phyloP scores from a whole-genome alignment of 2,113 vertebrate genomes.

The Elephas maximus region DNA sequence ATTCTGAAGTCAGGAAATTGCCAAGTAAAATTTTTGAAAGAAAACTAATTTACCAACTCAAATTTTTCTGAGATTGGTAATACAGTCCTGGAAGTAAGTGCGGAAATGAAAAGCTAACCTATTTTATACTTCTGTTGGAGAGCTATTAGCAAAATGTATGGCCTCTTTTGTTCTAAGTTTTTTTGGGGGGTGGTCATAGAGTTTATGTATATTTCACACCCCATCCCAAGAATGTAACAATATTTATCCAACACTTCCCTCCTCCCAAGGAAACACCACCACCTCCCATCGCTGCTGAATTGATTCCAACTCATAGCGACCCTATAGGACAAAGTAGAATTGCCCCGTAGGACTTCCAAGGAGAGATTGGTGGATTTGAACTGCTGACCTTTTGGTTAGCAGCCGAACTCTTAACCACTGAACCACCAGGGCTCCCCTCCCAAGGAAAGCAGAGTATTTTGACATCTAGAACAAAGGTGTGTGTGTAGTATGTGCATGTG shows the following conservation, averaged over 20 bases:
- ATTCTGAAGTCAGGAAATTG: not conserved
- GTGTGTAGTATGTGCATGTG: not conserved
- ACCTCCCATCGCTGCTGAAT: too few species aligned
- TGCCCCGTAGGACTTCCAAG: too few species aligned
- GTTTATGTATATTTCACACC: not conserved
- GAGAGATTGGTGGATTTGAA: too few species aligned
- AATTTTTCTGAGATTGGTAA: not conserved
- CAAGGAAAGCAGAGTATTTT: not conserved
- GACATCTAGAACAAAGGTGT: not conserved
- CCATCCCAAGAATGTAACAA: not conserved
- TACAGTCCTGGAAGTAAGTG: not conserved
- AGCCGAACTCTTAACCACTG: too few species aligned
- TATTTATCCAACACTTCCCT: not conserved
- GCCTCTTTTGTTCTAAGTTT: not conserved
- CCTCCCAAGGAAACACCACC: too few species aligned
- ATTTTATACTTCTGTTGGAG: not conserved
- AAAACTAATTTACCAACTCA: not conserved
- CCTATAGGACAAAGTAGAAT: too few species aligned
- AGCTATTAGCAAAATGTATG: not conserved
- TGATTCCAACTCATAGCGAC: too few species aligned
- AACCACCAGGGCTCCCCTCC: not conserved
- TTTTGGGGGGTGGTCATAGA: not conserved
- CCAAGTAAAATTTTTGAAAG: not conserved
- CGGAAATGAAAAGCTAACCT: not conserved
- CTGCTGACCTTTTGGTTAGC: too few species aligned